Evolutionary conservation across 2,888 invertebrate genomes (phyloP).

Genomic region (Macropis europaea): DNA sequence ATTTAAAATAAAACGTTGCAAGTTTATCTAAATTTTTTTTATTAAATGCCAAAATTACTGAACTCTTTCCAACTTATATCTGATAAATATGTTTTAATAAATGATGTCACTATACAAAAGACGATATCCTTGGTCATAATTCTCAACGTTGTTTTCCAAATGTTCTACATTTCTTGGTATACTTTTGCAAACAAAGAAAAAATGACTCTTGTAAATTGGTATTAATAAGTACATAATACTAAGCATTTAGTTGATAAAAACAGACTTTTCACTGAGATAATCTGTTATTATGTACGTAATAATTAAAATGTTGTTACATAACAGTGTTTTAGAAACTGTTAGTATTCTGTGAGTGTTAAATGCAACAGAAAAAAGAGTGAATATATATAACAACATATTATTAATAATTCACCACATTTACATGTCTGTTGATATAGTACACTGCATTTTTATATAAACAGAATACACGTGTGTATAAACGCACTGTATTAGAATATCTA

Average conservation of each 20-base stretch:
- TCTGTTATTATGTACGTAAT: not conserved
- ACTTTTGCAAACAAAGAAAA: not conserved
- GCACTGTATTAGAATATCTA: conserved; percentile 44
- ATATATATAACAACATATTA: conserved; percentile 41
- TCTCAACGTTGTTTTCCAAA: conserved; percentile 7
- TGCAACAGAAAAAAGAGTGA: conserved; percentile 18
- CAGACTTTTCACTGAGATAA: not conserved
- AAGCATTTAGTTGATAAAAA: conserved; percentile 2
- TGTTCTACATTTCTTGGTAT: not conserved
- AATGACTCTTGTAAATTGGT: not conserved
- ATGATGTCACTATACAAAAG: conserved; percentile 24
- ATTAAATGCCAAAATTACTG: conserved; percentile 38
- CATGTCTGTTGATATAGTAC: conserved; percentile 43
- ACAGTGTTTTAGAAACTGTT: not conserved
- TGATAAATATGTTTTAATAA: conserved; percentile 11
- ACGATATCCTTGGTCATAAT: conserved; percentile 3
- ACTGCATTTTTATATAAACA: conserved; percentile 51
- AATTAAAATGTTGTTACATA: not conserved
- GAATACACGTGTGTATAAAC: conserved; percentile 51
- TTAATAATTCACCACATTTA: conserved; percentile 47
- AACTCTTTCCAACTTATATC: conserved; percentile 25
- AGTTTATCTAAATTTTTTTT: conserved; percentile 30
- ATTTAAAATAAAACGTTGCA: conserved; percentile 21
- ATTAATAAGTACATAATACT: conserved; percentile 27
- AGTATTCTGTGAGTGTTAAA: conserved; percentile 5